Evolutionary conservation across 2,113 vertebrate species (phyloP).

Genomic region (Struthio camelus): DNA sequence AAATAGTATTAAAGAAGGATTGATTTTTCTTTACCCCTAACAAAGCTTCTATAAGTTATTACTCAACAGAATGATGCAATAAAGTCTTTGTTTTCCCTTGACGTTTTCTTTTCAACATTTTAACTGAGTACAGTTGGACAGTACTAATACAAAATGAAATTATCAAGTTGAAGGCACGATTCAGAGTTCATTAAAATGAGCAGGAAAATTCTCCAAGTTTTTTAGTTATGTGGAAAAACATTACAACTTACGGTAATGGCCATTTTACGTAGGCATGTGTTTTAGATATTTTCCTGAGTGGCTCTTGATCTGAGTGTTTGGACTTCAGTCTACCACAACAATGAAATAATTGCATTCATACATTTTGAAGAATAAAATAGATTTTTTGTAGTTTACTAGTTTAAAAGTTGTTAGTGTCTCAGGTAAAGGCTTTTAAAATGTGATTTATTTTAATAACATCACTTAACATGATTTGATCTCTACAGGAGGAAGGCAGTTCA

Average conservation of each 20-base stretch:
- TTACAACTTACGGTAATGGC: not conserved
- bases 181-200: not conserved
- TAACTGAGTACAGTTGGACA: rapidly evolving
- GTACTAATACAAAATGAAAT: not conserved
- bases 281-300: not conserved
- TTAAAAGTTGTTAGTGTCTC: not conserved
- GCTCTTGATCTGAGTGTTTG: not conserved
- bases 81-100: not conserved
- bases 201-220: not conserved
- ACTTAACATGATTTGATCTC: slow-evolving; percentile 52
- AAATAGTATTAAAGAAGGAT: not conserved
- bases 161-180: not conserved
- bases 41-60: not conserved
- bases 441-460: slow-evolving; percentile 42
- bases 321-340: not conserved
- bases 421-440: not conserved
- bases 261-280: rapidly evolving
- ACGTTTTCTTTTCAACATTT: not conserved
- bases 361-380: not conserved
- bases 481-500: slow-evolving; percentile 44
- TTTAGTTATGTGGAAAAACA: not conserved
- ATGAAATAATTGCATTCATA: not conserved
- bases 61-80: not conserved
- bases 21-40: not conserved
- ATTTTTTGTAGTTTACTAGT: not conserved